Conservation (phyloP, 1,140 invertebrate genomes). For the Liolophura sinensis region DNA sequence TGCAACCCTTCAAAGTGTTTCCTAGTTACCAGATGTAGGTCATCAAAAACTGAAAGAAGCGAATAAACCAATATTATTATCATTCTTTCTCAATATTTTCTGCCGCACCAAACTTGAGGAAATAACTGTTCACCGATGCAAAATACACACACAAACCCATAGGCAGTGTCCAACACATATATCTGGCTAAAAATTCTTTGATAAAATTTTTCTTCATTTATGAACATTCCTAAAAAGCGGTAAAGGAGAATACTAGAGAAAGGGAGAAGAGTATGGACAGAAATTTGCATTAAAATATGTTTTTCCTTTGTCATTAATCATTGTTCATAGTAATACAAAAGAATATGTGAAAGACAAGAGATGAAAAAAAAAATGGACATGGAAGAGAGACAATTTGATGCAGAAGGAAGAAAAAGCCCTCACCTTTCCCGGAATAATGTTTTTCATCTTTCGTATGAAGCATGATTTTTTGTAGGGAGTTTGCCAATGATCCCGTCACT, state of each 20-base stretch:
- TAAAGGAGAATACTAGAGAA: not conserved
- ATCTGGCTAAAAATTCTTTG: not conserved
- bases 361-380: not conserved
- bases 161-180: not conserved
- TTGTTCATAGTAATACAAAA: not conserved
- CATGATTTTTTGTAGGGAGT: constrained; percentile 40
- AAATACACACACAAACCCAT: not conserved
- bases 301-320: not conserved
- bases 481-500: constrained; percentile 38
- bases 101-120: not conserved
- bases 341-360: not conserved
- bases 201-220: not conserved
- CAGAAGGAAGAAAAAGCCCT: not conserved
- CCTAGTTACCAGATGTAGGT: constrained; percentile 38
- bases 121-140: not conserved
- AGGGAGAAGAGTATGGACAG: not conserved
- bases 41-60: constrained; percentile 42
- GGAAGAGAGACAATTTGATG: not conserved
- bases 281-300: not conserved
- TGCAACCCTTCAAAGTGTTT: constrained; percentile 32
- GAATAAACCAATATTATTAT: not conserved
- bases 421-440: constrained; percentile 41
- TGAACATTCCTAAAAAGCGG: too few species aligned
- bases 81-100: not conserved
- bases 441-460: constrained; percentile 35